Conservation (phyloP, 2,113 vertebrate genomes). For the Galemys pyrenaicus region DNA sequence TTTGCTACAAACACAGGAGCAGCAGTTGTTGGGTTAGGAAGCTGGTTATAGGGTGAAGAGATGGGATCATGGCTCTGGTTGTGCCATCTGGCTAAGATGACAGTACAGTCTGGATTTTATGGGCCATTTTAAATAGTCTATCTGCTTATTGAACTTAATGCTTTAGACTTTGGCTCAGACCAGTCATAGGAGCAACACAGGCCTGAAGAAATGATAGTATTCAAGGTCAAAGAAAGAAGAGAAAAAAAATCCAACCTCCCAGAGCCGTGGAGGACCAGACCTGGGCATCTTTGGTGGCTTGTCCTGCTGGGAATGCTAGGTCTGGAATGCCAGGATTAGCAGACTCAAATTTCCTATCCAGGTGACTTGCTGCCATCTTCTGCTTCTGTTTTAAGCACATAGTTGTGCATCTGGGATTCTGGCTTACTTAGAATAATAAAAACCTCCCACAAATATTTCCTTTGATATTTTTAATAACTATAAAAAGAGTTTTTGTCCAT, state of each 20-base stretch:
- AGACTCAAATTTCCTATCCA: neutral
- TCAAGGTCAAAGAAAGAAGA: neutral
- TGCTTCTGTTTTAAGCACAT: constrained; percentile 50
- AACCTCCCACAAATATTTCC: constrained; percentile 34
- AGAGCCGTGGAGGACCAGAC: neutral
- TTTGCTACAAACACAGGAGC: neutral
- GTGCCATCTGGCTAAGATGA: neutral
- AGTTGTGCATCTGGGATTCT: neutral
- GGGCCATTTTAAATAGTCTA: neutral
- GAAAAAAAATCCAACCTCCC: neutral
- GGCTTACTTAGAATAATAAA: neutral
- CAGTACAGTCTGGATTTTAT: neutral
- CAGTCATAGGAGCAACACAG: neutral
- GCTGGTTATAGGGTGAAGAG: neutral
- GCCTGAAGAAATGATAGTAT: fast-evolving
- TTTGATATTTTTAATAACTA: constrained; percentile 54
- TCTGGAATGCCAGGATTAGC: fast-evolving
- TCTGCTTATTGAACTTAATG: neutral
- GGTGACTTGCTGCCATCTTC: neutral
- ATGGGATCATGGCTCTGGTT: neutral
- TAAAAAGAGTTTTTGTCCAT: constrained; percentile 35
- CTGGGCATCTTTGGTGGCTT: fast-evolving
- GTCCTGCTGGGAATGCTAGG: neutral
- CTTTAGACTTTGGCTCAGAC: neutral
- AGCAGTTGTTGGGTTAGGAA: neutral